Evolutionary conservation across 2,113 vertebrate genomes (phyloP).

Genomic region (Passer domesticus): DNA sequence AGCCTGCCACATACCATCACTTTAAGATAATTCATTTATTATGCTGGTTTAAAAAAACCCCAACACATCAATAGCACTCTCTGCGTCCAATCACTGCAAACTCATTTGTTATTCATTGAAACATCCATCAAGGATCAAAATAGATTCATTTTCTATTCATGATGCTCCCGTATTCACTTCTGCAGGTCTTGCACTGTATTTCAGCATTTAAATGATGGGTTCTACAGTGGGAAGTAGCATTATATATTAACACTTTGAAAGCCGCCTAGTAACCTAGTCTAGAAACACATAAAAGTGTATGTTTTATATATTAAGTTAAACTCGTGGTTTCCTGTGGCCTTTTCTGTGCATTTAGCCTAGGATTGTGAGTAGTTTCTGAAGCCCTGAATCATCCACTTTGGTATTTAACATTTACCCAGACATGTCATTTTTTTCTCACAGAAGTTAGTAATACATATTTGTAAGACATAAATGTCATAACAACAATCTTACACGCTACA

Average conservation of each 20-base stretch:
- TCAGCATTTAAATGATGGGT: slow-evolving; percentile 20
- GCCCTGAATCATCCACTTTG: not conserved
- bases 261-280: not conserved
- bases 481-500: not conserved
- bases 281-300: not conserved
- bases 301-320: not conserved
- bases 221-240: not conserved
- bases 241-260: slow-evolving; percentile 25
- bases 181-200: slow-evolving; percentile 46
- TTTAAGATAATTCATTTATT: slow-evolving; percentile 13
- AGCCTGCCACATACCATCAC: not conserved
- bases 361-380: not conserved
- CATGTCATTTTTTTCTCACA: not conserved
- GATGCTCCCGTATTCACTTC: slow-evolving; percentile 38
- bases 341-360: not conserved
- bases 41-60: not conserved
- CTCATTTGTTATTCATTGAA: slow-evolving; percentile 67
- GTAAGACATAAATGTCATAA: not conserved
- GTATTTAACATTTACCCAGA: not conserved
- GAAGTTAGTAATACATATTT: not conserved
- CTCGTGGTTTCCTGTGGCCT: not conserved
- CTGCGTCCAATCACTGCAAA: slow-evolving; percentile 37
- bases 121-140: slow-evolving; percentile 66
- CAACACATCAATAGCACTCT: not conserved
- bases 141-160: slow-evolving; percentile 66